Evolutionary conservation across 1,140 invertebrate genomes (phyloP).

Genomic region (Tribolium madens): DNA sequence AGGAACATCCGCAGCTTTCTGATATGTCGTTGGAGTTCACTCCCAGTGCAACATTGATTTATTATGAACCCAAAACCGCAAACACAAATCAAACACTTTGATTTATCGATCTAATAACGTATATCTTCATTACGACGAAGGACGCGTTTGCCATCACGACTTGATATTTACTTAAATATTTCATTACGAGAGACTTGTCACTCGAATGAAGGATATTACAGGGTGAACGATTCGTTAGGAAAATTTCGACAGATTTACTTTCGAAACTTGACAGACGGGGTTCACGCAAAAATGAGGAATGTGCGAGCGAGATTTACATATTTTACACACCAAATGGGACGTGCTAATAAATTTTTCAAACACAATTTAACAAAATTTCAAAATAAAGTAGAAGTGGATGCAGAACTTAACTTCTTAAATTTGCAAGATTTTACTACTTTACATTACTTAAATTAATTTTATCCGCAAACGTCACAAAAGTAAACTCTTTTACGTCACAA

Average conservation of each 20-base stretch:
- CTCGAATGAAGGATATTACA: background rate
- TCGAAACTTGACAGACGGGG: background rate
- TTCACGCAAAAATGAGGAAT: background rate
- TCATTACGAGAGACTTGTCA: slow-evolving; percentile 13
- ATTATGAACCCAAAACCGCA: slow-evolving; percentile 58
- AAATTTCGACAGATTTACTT: background rate
- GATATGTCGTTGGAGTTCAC: slow-evolving; percentile 14
- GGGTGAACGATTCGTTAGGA: background rate
- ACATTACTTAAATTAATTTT: too few relatives aligned
- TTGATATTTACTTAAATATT: slow-evolving; percentile 25
- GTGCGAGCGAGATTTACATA: background rate
- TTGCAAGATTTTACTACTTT: too few relatives aligned
- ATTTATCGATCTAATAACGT: slow-evolving; percentile 60
- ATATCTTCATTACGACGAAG: slow-evolving; percentile 57
- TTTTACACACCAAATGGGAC: background rate
- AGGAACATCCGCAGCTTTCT: slow-evolving; percentile 48
- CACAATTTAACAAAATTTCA: background rate
- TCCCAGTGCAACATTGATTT: slow-evolving; percentile 56
- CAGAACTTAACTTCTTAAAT: too few relatives aligned
- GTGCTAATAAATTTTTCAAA: background rate
- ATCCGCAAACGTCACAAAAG: too few relatives aligned
- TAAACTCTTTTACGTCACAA: too few relatives aligned
- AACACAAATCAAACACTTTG: slow-evolving; percentile 58
- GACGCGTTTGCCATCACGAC: slow-evolving; percentile 18
- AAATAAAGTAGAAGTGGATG: too few relatives aligned